phyloP scores from a whole-genome alignment of 2,113 vertebrate genomes.

The Sardina pilchardus region DNA sequence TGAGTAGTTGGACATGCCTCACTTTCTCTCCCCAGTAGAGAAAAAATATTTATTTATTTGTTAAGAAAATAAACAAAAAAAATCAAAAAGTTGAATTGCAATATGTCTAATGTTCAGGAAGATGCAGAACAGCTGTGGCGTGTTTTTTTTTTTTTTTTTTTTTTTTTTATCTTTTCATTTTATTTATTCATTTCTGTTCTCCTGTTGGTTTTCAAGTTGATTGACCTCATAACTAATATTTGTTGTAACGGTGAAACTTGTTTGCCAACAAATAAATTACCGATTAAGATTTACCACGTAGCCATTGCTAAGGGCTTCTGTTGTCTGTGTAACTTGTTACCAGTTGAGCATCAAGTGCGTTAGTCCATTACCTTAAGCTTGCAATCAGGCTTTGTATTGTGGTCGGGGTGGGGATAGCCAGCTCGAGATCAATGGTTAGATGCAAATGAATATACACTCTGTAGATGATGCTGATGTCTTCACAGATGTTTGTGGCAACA shows the following conservation, averaged over 20 bases:
- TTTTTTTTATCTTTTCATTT: slow-evolving; percentile 63
- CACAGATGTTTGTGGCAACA: slow-evolving; percentile 2
- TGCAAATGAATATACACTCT: background rate
- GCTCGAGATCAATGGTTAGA: background rate
- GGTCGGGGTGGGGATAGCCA: background rate
- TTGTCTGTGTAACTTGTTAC: slow-evolving; percentile 48
- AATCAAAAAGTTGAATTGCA: slow-evolving; percentile 61
- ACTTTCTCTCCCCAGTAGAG: slow-evolving; percentile 71
- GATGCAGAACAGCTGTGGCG: background rate
- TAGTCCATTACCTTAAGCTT: background rate
- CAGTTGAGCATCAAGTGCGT: background rate
- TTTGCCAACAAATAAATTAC: slow-evolving; percentile 97
- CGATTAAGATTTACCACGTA: slow-evolving; percentile 84
- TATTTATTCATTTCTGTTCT: slow-evolving; percentile 88
- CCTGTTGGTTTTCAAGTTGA: slow-evolving; percentile 81
- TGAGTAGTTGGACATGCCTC: slow-evolving; percentile 63
- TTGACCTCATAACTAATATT: slow-evolving; percentile 94
- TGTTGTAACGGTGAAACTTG: slow-evolving; percentile 97
- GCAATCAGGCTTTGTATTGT: background rate
- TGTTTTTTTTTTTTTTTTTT: background rate
- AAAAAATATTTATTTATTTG: slow-evolving; percentile 85
- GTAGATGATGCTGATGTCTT: background rate
- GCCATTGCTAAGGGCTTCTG: slow-evolving; percentile 51
- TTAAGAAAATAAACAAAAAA: slow-evolving; percentile 50
- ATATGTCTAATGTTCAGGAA: slow-evolving; percentile 72